Base-by-base conservation (phyloP, 2,888 invertebrate genomes). In the Chrysodeixis includens region DNA sequence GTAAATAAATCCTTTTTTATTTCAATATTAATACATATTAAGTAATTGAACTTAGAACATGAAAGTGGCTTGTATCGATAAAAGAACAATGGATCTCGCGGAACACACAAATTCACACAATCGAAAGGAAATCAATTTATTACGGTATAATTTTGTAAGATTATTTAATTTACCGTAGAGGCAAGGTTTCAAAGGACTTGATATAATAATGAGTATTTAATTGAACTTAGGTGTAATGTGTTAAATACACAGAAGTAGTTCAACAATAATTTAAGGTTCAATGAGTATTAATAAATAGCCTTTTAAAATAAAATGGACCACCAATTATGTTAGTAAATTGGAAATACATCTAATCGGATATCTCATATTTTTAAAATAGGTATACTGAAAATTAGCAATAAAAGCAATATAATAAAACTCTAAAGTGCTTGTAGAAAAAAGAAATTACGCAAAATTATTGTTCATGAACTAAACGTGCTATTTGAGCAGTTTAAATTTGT, bases 41-140 rank as follows among this genome's bases (percentile, higher is more conserved):
- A n/a, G 51, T 46, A 35, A 3, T 14, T 12, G 16, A 18, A n/a
- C n/a, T 59, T 7, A 30, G 56, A 63, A 40, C 35, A 10, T 30
- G n/a, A 49, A 73, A 56, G 16, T n/a, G 65, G 9, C 26, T 59
- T 64, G 35, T 72, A 57, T 65, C 51, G 30, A 58, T 69, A 51
- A 46, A 57, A 46, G 14, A 69, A 56, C 14, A 64, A 44, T 35
- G 8, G 35, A 62, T 40, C 55, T 14, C 40, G 18, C 18, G 16
- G 20, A 18, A 53, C 40, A 40, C 52, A n/a, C n/a, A 40, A 40
- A 40, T 14, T 40, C 40, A 40, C 52, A n/a, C n/a, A 40, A 40
- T n/a, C n/a, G n/a, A 26, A 35, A 12, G 16, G 16, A 26, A 61
- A 61, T 66, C 26, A 14, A 74, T 73, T 73, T 14, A 56, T 52